Base-by-base conservation (phyloP, 2,888 invertebrate genomes). In the Neuroscelio doddi region DNA sequence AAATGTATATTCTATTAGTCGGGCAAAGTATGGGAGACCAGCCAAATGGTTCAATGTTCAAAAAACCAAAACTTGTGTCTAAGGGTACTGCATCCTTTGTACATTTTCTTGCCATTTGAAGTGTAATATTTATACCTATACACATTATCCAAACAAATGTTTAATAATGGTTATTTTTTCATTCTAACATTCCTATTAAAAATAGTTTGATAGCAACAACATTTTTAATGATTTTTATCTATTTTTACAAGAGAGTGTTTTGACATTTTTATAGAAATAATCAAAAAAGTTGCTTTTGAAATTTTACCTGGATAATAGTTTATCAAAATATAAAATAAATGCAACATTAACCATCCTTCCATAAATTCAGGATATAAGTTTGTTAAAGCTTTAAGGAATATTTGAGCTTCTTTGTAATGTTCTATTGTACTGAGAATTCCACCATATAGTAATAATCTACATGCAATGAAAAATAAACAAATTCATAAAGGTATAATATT, bases 311-410 rank as follows among this genome's bases (percentile, higher is more conserved):
- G 70, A 49, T 55, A 70, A 49, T 75, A 77, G 55, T 80, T 70
- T 0, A 57, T 80, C 49, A 72, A 70, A 15, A 73, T 45, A 24
- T 76, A 81, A 51, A 78, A 73, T 1, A 81, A 63, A 21, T 81
- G 78, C 9, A 81, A 46, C 21, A 73, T 65, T 4, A 55, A 55
- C 80, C 80, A 81, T 1, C 74, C 78, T 63, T 80, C 76, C 1
- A 65, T 57, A 32, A 76, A 79, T 34, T 69, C 62, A 7, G 80
- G 81, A 62, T 81, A 71, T 10, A 81, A 53, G 1, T 71, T 47
- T 0, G 68, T 72, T 0, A 77, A 45, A 1, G 74, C 61, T 52
- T 65, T 69, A 0, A 81, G 42, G 58, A 80, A 78, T 16, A 71
- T 64, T 16, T 79, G 80, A 1, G 80, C 76, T 0, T 76, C 68